Conservation (phyloP, 2,797 vertebrate species). For the Acipenser transmontanus region DNA sequence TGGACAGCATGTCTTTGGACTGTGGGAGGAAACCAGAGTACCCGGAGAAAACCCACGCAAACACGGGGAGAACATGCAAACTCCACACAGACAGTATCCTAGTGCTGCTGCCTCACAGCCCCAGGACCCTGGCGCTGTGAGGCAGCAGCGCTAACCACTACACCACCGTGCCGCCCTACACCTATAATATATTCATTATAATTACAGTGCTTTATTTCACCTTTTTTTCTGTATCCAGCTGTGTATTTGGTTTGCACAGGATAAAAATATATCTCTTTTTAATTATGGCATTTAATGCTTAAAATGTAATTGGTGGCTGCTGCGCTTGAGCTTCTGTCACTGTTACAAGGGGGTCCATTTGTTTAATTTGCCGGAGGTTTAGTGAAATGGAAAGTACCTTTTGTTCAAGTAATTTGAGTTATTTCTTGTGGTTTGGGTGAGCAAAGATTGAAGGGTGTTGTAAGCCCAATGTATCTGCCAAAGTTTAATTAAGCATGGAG, state of each 20-base stretch:
- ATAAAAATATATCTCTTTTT: slow-evolving; percentile 51
- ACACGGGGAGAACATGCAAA: no score
- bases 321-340: slow-evolving; percentile 41
- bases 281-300: slow-evolving; percentile 56
- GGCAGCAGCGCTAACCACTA: no score
- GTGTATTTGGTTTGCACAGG: slow-evolving; percentile 56
- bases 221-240: slow-evolving; percentile 38
- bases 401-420: slow-evolving; percentile 57
- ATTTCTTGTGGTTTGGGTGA: slow-evolving; percentile 52
- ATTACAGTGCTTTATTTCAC: slow-evolving; percentile 49
- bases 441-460: slow-evolving; percentile 43
- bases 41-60: no score
- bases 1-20: no score
- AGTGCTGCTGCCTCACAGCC: no score
- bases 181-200: slow-evolving; percentile 47
- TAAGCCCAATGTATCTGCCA: slow-evolving; percentile 39
- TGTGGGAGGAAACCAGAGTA: no score
- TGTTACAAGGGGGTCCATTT: slow-evolving; percentile 49
- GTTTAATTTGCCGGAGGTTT: slow-evolving; percentile 52
- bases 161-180: slow-evolving; percentile 6
- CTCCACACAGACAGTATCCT: no score
- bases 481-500: slow-evolving; percentile 57
- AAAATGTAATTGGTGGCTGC: slow-evolving; percentile 52
- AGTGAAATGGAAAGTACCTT: slow-evolving; percentile 72
- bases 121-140: no score